phyloP scores from a whole-genome alignment of 2,888 invertebrate species.

The Sclerodermus sp. region DNA sequence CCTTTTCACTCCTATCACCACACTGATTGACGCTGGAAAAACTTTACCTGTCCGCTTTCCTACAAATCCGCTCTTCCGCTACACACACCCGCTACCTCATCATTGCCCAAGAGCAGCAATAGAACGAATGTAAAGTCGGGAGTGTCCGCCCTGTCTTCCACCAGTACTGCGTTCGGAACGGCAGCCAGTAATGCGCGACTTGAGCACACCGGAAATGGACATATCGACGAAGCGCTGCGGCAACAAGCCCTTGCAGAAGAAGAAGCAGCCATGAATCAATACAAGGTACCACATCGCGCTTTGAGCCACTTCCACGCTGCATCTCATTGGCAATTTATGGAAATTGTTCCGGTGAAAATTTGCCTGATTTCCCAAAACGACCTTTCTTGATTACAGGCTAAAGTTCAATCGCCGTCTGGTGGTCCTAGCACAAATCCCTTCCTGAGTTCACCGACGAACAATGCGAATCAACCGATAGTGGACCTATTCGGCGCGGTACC shows the following conservation, averaged over 20 bases:
- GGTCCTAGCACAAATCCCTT: conserved; percentile 82
- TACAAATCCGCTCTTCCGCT: conserved; percentile 17
- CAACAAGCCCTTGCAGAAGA: conserved; percentile 92
- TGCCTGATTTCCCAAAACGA: neutral
- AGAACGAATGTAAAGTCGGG: conserved; percentile 88
- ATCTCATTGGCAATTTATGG: too few species aligned
- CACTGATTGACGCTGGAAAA: conserved; percentile 22
- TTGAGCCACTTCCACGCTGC: too few species aligned
- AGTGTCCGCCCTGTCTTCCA: conserved; percentile 84
- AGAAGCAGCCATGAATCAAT: conserved; percentile 92
- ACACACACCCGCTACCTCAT: conserved; percentile 34
- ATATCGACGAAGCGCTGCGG: conserved; percentile 81
- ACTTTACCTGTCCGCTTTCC: neutral
- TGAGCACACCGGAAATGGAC: conserved; percentile 68
- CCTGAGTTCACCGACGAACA: conserved; percentile 70
- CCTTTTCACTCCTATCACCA: conserved; percentile 39
- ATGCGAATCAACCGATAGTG: conserved; percentile 66
- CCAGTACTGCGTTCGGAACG: conserved; percentile 85
- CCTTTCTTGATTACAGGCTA: conserved; percentile 61
- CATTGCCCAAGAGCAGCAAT: conserved; percentile 63
- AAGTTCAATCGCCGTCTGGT: conserved; percentile 76
- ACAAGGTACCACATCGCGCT: conserved; percentile 69
- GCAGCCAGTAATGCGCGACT: conserved; percentile 76
- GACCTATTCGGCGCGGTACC: conserved; percentile 76
- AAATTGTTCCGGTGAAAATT: neutral